Percentiles rank a stretch among this genome's conserved stretches.
phyloP scores from a whole-genome alignment of 2,797 vertebrate species.

The Pelodytes ibericus region DNA sequence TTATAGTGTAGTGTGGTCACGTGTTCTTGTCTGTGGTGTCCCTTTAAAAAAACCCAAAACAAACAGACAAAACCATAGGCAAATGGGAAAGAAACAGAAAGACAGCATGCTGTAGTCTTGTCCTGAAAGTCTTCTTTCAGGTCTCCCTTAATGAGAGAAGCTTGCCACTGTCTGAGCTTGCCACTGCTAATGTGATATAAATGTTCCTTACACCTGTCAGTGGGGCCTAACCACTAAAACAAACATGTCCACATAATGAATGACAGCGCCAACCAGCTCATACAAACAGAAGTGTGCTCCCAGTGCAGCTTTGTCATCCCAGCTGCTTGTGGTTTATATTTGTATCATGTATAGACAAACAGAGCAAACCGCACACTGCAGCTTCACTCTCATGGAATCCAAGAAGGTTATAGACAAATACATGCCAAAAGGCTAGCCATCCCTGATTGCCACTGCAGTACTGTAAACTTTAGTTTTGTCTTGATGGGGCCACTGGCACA shows the following conservation, averaged over 20 bases:
- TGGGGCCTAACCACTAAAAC: neutral
- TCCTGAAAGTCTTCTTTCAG: neutral
- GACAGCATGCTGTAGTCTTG: neutral
- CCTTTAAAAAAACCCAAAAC: too few relatives aligned
- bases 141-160: neutral
- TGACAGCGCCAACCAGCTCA: constrained; percentile 7
- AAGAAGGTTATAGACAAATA: constrained; percentile 5
- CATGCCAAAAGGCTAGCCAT: neutral
- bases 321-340: constrained; percentile 29
- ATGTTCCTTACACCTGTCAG: constrained; percentile 13
- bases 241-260: constrained; percentile 8
- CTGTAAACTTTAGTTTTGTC: neutral
- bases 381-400: neutral
- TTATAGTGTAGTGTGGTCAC: too few relatives aligned
- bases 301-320: neutral
- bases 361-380: neutral
- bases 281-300: constrained; percentile 6
- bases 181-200: neutral
- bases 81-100: too few relatives aligned
- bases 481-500: constrained; percentile 2
- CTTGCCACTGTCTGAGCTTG: neutral
- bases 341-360: constrained; percentile 11
- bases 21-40: too few relatives aligned
- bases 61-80: too few relatives aligned
- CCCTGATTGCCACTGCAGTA: neutral